These are phyloP conservation scores for Philereme transversata DNA, from an alignment of 2,888 invertebrate genomes.

Conservation along the genomic window DNA sequence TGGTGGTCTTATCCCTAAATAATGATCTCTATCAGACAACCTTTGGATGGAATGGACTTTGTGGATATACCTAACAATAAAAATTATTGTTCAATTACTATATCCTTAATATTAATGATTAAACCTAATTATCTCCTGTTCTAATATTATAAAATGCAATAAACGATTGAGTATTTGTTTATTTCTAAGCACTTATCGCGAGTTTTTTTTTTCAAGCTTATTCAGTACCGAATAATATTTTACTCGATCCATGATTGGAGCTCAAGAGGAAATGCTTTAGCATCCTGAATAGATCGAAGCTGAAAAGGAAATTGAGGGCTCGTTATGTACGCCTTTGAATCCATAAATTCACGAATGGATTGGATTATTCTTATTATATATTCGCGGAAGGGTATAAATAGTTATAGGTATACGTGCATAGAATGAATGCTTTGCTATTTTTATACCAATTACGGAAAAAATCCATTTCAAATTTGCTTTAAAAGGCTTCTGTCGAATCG, in stretches of 20 bases:
- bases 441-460: neutral
- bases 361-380: slow-evolving; percentile 40
- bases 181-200: slow-evolving; percentile 4
- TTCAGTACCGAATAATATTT: slow-evolving; percentile 50
- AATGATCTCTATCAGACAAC: no score
- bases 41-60: no score
- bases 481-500: neutral
- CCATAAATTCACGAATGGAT: slow-evolving; percentile 69
- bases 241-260: slow-evolving; percentile 68
- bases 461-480: neutral
- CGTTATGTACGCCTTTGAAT: slow-evolving; percentile 69
- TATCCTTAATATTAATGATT: no score
- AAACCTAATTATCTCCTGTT: no score
- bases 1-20: no score
- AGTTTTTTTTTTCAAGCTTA: slow-evolving; percentile 1
- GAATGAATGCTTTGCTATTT: slow-evolving; percentile 8
- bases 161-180: slow-evolving; percentile 1
- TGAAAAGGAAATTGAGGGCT: slow-evolving; percentile 80
- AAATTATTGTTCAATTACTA: no score
- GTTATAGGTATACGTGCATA: slow-evolving; percentile 12
- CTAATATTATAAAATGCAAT: no score
- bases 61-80: no score
- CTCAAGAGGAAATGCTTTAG: slow-evolving; percentile 68
- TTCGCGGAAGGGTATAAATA: slow-evolving; percentile 20
- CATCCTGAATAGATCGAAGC: slow-evolving; percentile 71